A percentile compares a stretch with the other conserved stretches of the same genome.
phyloP scores from a whole-genome alignment of 2,888 invertebrate genomes.

The Himalopsyche anomala region DNA sequence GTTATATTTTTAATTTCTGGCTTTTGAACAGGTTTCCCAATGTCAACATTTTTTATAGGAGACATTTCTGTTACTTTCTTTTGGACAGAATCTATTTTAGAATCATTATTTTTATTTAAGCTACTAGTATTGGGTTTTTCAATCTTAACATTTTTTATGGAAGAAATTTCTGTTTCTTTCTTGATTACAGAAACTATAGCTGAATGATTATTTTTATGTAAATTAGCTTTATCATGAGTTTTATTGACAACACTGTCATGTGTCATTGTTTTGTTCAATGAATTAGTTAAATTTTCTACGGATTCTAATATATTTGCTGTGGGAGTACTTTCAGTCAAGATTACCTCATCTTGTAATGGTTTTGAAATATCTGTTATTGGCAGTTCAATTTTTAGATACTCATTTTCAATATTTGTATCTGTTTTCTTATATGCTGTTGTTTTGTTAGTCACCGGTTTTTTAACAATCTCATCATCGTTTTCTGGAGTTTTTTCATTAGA shows the following conservation, averaged over 20 bases:
- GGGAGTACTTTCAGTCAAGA: not conserved
- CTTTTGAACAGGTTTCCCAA: not conserved
- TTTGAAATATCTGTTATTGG: not conserved
- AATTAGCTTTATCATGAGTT: not conserved
- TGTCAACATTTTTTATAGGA: not conserved
- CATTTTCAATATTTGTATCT: slow-evolving; percentile 13
- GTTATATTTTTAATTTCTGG: not conserved
- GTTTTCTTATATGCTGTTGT: slow-evolving; percentile 54
- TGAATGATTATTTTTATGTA: not conserved
- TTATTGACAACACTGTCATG: not conserved
- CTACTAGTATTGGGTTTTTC: not conserved
- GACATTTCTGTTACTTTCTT: not conserved
- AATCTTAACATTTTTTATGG: too few species aligned
- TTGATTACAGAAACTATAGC: not conserved
- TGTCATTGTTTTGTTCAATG: not conserved
- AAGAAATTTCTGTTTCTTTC: not conserved
- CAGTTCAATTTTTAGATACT: not conserved
- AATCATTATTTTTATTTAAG: not conserved
- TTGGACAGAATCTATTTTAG: not conserved
- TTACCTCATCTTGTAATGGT: not conserved
- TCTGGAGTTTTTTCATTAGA: slow-evolving; percentile 3
- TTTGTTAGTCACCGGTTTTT: slow-evolving; percentile 52
- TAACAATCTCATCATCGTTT: not conserved
- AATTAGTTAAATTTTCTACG: not conserved
- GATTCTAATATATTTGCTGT: not conserved